Base-by-base conservation (phyloP, 1,140 invertebrate species). In the Neodiprion lecontei region DNA sequence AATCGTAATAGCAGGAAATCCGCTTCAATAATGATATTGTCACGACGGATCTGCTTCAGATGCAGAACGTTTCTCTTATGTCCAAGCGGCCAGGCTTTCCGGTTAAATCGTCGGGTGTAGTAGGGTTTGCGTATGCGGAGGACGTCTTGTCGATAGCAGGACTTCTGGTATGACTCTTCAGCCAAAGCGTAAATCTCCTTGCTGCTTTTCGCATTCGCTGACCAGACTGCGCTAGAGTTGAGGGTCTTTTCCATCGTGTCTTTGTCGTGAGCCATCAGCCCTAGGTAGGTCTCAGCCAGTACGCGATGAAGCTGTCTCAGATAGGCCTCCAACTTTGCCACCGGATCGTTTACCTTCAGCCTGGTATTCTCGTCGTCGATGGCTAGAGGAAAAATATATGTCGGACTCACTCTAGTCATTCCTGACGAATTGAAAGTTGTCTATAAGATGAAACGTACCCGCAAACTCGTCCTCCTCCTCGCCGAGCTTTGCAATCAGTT, bases 391-490 rank as follows among this genome's bases (percentile, higher is more conserved):
- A 72, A 48, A 47, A n/a, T 17, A 49, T 28, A 17, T 14, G 67
- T 70, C n/a, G 12, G 72, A 69, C 11, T 21, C 48, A 10, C 21
- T 61, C 48, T 23, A 12, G 23, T 9, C 40, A 47, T 72, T 50
- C n/a, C 14, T 1, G 11, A 48, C 14, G 14, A 48, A 72, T 66
- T 40, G 65, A 28, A 11, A 28, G 9, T 40, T 66, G 28, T 40
- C 65, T 65, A 65, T 14, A 65, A 65, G 4, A 12, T 14, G 70
- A 3, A 14, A 14, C 48, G 12, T 76, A 86, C 85, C 85, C 75
- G 78, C 78, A 67, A 87, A 79, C 65, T 86, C 83, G 69, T 86
- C 79, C 21, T 82, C 81, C 61, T 82, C 77, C 72, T 80, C 77
- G 11, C 80, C 75, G 3, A 80, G 73, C 28, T 80, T 81, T 49